Percentiles rank a stretch among this genome's conserved stretches.
Evolutionary conservation across 2,797 vertebrate genomes (phyloP).

Genomic region (Spinus pinus): DNA sequence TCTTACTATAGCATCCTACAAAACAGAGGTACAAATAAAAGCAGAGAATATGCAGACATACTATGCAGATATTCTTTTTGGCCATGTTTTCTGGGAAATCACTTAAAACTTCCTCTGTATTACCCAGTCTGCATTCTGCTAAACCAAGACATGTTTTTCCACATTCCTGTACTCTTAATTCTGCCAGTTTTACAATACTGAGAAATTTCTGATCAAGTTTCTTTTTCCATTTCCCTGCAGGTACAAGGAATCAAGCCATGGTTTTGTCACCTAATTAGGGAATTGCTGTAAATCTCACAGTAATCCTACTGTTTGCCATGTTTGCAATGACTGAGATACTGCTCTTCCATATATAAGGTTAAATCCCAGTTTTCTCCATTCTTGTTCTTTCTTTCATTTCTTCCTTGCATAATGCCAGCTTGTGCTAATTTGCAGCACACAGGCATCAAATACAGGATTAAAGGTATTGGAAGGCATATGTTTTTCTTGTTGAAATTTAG

Average conservation of each 20-base stretch:
- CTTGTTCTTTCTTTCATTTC: not conserved
- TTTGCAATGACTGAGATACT: not conserved
- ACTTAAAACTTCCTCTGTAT: not conserved
- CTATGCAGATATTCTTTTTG: not conserved
- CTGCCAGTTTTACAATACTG: not conserved
- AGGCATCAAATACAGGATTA: not conserved
- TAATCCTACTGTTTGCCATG: not conserved
- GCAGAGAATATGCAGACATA: not conserved
- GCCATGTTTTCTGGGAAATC: not conserved
- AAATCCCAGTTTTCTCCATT: not conserved
- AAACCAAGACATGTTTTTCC: accelerated
- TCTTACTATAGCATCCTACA: not conserved
- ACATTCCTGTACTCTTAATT: not conserved
- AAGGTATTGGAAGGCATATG: not conserved
- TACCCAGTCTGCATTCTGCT: not conserved
- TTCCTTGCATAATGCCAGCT: not conserved
- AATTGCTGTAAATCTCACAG: not conserved
- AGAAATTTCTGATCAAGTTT: not conserved
- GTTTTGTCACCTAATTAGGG: not conserved
- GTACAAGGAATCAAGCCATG: not conserved
- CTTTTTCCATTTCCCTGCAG: not conserved
- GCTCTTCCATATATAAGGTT: not conserved
- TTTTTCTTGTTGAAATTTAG: not conserved
- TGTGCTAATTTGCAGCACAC: not conserved
- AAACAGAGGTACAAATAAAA: not conserved